phyloP scores from a whole-genome alignment of 2,888 invertebrate genomes.

The Syritta pipiens region DNA sequence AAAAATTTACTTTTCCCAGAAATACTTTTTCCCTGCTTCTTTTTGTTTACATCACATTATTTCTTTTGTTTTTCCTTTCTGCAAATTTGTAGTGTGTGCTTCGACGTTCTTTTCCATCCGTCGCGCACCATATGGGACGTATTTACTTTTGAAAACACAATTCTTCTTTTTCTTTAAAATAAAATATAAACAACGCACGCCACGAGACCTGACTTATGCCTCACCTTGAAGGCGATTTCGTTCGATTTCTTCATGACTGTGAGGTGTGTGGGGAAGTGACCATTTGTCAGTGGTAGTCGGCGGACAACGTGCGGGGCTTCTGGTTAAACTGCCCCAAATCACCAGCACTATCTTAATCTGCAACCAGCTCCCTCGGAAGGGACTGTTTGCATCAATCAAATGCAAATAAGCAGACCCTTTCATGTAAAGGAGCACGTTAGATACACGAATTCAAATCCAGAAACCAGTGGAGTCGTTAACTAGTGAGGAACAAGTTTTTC shows the following conservation, averaged over 20 bases:
- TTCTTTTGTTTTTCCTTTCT: too few species aligned
- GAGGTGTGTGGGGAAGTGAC: slow-evolving; percentile 22
- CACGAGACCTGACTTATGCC: slow-evolving; percentile 16
- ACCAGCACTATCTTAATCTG: slow-evolving; percentile 31
- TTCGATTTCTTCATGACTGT: slow-evolving; percentile 21
- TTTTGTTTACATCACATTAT: too few species aligned
- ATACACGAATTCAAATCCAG: slow-evolving; percentile 39
- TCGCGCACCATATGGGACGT: background rate
- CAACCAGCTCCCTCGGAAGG: background rate
- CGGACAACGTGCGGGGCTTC: slow-evolving; percentile 29
- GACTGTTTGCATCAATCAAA: slow-evolving; percentile 49
- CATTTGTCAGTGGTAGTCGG: slow-evolving; percentile 20
- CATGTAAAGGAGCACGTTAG: slow-evolving; percentile 15
- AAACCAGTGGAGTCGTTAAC: slow-evolving; percentile 43
- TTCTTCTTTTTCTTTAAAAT: too few species aligned
- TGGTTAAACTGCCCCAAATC: background rate
- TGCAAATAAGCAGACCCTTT: slow-evolving; percentile 56
- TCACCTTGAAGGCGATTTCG: slow-evolving; percentile 52
- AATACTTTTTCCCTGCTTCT: too few species aligned
- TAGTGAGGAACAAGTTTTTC: slow-evolving; percentile 7
- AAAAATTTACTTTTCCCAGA: too few species aligned
- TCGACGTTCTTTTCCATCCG: background rate
- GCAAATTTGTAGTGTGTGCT: too few species aligned
- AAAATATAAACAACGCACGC: slow-evolving; percentile 1
- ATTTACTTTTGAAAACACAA: background rate